Evolutionary conservation across 35 echinoderm and acorn worm genomes (phyloP), one percentile per base, ranked within the genome.

Genomic region (Ophiothrix spiculata): DNA sequence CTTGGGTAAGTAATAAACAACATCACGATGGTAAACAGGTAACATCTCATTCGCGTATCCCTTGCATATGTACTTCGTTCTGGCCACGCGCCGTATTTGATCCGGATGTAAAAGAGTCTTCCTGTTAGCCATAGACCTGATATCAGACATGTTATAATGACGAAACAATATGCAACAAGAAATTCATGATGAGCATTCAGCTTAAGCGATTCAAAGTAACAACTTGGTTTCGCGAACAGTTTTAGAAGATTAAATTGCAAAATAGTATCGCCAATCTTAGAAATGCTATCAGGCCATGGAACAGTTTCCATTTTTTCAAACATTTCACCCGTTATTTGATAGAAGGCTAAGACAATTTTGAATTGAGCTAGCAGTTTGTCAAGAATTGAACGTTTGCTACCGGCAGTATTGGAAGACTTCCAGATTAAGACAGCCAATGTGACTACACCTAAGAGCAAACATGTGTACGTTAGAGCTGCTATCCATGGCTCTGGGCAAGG

Each of bases 301-400:
- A 89, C 74, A 33, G 34, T 75, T 14, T 84, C 39, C 75, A 90
- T 54, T 75, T 64, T 39, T 19, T 74, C 73, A 28, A 79, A 90
- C 11, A 90, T 75, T 54, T 82, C 88, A 0, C 88, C 74, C 36
- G 37, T 35, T 0, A 90, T 75, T 83, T 84, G 81, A 40, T 56
- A 84, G 41, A 90, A 83, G 32, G 38, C 75, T 14, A 90, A n/a
- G 13, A 90, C 35, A 56, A 90, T 90, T 77, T 90, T 90, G n/a
- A 74, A 33, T 19, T 64, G 36, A 0, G 87, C 75, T 1, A 76
- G 37, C n/a, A 84, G 33, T 21, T n/a, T 34, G 56, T 35, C 74
- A 19, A 76, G 12, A 37, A 54, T 77, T 32, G 79, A 82, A 31
- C 87, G 80, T 33, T 35, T 19, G 38, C 23, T 69, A 32, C 14